These are phyloP conservation scores for Encarsia formosa DNA, from an alignment of 2,888 invertebrate species.

Conservation along the genomic window DNA sequence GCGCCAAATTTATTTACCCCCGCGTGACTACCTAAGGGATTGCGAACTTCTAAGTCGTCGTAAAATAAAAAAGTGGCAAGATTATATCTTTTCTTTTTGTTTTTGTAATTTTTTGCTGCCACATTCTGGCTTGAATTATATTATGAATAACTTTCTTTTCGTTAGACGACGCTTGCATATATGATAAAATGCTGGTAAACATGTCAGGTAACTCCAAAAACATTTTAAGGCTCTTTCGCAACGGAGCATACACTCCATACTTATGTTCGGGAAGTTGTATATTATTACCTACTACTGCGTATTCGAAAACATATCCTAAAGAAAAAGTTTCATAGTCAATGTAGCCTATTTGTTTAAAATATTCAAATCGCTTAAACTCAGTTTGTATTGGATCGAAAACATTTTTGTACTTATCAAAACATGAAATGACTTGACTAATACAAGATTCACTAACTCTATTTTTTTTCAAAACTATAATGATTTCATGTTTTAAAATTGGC, in stretches of 20 bases:
- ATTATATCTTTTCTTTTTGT: background rate
- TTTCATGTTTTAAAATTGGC: background rate
- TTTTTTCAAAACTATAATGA: background rate
- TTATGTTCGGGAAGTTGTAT: too few species aligned
- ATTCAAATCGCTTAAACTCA: background rate
- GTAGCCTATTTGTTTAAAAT: background rate
- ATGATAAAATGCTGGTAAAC: too few species aligned
- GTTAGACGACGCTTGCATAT: background rate
- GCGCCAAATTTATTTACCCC: constrained; percentile 22
- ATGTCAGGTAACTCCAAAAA: too few species aligned
- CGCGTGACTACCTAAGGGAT: constrained; percentile 2
- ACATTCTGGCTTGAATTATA: background rate
- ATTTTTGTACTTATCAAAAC: background rate
- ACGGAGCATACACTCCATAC: too few species aligned
- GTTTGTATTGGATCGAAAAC: background rate
- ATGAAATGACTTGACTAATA: background rate
- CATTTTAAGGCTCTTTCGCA: too few species aligned
- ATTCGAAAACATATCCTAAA: too few species aligned
- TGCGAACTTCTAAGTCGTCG: constrained; percentile 3
- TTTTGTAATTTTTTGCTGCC: background rate
- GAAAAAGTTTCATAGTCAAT: background rate
- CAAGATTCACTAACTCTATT: background rate
- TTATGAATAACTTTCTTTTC: background rate
- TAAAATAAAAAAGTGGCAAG: constrained; percentile 1
- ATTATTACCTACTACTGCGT: too few species aligned